Percentiles rank a stretch among this genome's conserved stretches.
phyloP scores from a whole-genome alignment of 2,888 invertebrate species.

The Cepaea hortensis region DNA sequence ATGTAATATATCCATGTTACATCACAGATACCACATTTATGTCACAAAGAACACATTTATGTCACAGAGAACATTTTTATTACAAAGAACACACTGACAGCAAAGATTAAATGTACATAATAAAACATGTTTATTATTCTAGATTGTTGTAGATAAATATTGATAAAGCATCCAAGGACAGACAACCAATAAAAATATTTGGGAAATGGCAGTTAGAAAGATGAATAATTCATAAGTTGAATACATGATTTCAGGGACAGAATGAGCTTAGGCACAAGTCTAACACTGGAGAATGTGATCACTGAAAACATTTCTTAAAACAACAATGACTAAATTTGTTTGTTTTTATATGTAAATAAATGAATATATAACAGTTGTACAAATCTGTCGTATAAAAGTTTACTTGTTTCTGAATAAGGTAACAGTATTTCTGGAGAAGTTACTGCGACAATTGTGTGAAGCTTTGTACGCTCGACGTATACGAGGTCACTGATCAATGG shows the following conservation, averaged over 20 bases:
- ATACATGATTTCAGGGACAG: background rate
- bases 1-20: too few relatives aligned
- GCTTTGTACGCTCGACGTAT: too few relatives aligned
- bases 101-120: background rate
- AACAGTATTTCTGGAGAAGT: too few relatives aligned
- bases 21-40: too few relatives aligned
- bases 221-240: background rate
- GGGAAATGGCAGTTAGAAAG: background rate
- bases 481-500: too few relatives aligned
- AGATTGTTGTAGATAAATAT: slow-evolving; percentile 15
- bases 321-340: background rate
- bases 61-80: background rate
- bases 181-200: background rate
- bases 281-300: background rate
- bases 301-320: background rate
- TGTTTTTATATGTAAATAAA: background rate
- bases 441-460: too few relatives aligned
- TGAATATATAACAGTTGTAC: background rate
- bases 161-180: slow-evolving; percentile 1
- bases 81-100: background rate
- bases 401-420: too few relatives aligned
- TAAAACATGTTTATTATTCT: slow-evolving; percentile 25
- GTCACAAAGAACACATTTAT: background rate
- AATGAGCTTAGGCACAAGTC: slow-evolving; percentile 2
- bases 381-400: too few relatives aligned